Conservation (phyloP, 1,140 invertebrate genomes). For the Drosophila ficusphila region DNA sequence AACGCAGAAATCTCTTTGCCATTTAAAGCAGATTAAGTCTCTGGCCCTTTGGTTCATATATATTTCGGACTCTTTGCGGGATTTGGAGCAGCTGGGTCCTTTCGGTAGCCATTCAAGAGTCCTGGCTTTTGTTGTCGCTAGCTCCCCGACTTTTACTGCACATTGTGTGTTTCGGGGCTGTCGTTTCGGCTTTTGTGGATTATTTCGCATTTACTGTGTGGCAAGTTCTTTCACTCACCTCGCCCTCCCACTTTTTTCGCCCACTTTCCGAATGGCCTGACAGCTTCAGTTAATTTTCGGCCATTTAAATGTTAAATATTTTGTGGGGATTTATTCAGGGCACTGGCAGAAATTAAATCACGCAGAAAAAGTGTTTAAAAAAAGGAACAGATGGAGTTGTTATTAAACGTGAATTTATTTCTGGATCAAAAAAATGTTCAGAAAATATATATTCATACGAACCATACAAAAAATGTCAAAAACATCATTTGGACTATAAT, state of each 20-base stretch:
- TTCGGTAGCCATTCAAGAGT: conserved; percentile 49
- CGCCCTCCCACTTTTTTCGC: not conserved
- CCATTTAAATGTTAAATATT: conserved; percentile 79
- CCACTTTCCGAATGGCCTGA: conserved; percentile 5
- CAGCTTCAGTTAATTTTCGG: conserved; percentile 63
- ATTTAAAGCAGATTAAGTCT: conserved; percentile 75
- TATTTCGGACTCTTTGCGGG: conserved; percentile 25
- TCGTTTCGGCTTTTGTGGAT: conserved; percentile 67
- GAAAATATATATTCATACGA: too few relatives aligned
- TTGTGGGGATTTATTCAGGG: conserved; percentile 52
- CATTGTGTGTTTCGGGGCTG: conserved; percentile 46
- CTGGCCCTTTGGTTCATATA: conserved; percentile 32
- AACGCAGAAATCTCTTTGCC: conserved; percentile 57
- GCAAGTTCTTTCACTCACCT: conserved; percentile 13
- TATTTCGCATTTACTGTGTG: conserved; percentile 65
- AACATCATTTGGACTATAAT: too few relatives aligned
- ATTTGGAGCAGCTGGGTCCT: conserved; percentile 16
- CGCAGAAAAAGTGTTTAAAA: not conserved
- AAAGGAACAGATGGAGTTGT: too few relatives aligned
- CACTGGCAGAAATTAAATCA: not conserved
- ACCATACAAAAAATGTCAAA: too few relatives aligned
- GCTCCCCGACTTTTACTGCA: conserved; percentile 62
- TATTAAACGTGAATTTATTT: too few relatives aligned
- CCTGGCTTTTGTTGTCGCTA: conserved; percentile 71
- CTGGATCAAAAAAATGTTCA: too few relatives aligned